Evolutionary conservation across 2,797 vertebrate species (phyloP).

Genomic region (Hipposideros larvatus): DNA sequence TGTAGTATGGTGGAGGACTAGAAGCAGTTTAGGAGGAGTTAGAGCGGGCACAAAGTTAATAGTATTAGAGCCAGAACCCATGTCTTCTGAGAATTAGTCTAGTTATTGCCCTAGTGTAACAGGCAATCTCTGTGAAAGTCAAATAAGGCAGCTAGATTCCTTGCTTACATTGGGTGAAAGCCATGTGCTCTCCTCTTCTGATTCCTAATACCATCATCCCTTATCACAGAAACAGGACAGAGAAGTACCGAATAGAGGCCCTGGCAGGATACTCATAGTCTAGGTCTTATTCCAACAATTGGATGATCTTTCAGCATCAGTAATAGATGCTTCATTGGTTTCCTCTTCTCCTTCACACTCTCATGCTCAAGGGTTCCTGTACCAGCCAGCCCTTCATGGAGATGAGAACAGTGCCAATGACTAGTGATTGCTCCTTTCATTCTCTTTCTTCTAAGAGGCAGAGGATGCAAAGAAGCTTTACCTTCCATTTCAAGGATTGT

Average conservation of each 20-base stretch:
- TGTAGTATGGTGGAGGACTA: too few species aligned
- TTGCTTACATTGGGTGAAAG: background rate
- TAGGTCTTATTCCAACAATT: background rate
- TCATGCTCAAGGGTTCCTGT: background rate
- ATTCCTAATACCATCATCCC: background rate
- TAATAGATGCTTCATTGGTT: background rate
- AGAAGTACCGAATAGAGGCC: background rate
- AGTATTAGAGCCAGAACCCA: background rate
- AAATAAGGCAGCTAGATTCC: background rate
- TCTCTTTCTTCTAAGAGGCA: background rate
- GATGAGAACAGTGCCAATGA: background rate
- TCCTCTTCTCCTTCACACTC: background rate
- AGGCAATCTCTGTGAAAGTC: background rate
- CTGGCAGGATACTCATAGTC: background rate
- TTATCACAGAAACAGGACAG: background rate
- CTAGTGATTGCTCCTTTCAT: background rate
- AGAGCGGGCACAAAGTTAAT: background rate
- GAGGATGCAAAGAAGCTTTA: background rate
- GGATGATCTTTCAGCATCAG: background rate
- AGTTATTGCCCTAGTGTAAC: background rate
- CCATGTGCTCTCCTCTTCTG: background rate
- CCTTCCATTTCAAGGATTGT: background rate
- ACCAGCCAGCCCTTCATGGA: background rate
- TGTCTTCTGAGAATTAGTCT: background rate
- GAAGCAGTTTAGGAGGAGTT: background rate